Percentiles rank a stretch among this genome's conserved stretches.
These are phyloP conservation scores for Pseudomyrmex pallidus DNA, from an alignment of 1,140 invertebrate genomes.

Conservation along the genomic window DNA sequence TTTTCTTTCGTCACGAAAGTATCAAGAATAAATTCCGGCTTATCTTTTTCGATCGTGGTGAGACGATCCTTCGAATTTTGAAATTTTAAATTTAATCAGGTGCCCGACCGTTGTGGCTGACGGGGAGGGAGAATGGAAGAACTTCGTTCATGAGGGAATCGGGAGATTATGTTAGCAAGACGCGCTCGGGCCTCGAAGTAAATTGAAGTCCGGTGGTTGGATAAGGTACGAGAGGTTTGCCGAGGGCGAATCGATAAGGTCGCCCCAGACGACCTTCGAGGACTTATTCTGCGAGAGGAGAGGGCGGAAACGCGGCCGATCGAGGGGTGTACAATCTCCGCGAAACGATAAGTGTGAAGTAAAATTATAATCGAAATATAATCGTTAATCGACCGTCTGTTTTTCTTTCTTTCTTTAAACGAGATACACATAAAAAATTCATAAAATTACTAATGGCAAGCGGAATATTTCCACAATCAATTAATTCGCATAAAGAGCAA, in stretches of 20 bases:
- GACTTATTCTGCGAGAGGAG: constrained; percentile 33
- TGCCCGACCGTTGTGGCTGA: neutral
- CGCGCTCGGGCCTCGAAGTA: constrained; percentile 13
- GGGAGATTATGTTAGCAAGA: constrained; percentile 40
- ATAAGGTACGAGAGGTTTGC: constrained; percentile 2
- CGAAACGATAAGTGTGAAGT: constrained; percentile 70
- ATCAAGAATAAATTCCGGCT: neutral
- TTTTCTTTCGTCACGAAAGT: neutral
- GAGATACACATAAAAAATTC: constrained; percentile 38
- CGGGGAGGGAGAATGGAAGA: too few relatives aligned
- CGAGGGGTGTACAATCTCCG: constrained; percentile 72
- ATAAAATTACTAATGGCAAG: constrained; percentile 20
- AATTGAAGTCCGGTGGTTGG: constrained; percentile 47
- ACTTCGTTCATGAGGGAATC: constrained; percentile 13
- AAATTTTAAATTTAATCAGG: constrained; percentile 39
- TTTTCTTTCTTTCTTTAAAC: neutral
- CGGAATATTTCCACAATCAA: constrained; percentile 2
- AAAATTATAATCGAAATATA: constrained; percentile 14
- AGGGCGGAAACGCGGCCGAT: neutral
- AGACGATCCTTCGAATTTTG: constrained; percentile 3
- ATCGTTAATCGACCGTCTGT: constrained; percentile 45
- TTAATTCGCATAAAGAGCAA: neutral
- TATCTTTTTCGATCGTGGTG: neutral
- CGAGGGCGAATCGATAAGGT: constrained; percentile 79
- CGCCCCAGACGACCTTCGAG: constrained; percentile 83